These are phyloP conservation scores for Palythoa grandiflora DNA, from an alignment of 92 coral and sea anemone genomes.

Conservation along the genomic window DNA sequence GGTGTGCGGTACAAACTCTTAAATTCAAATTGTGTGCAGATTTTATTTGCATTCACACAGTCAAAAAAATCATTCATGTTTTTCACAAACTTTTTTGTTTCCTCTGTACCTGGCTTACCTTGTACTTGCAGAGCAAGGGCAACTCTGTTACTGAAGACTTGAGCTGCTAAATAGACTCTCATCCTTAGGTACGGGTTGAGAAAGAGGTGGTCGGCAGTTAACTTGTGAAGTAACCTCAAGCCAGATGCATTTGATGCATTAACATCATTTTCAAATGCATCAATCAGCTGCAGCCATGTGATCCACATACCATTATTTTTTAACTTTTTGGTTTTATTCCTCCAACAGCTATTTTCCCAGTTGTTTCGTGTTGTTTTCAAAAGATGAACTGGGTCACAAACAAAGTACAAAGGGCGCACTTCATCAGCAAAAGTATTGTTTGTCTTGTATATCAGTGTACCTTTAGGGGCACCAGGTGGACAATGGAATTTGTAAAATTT, in stretches of 20 bases:
- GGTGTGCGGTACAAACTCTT: slow-evolving; percentile 58
- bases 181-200: slow-evolving; percentile 59
- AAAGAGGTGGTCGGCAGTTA: slow-evolving; percentile 54
- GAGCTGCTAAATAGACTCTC: slow-evolving; percentile 58
- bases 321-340: too few relatives aligned
- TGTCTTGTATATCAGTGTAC: too few relatives aligned
- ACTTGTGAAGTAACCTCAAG: too few relatives aligned
- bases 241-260: slow-evolving; percentile 53
- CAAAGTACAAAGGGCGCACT: too few relatives aligned
- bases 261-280: slow-evolving; percentile 59
- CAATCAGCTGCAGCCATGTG: neutral
- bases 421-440: too few relatives aligned
- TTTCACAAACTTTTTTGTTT: slow-evolving; percentile 51
- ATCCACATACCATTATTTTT: too few relatives aligned
- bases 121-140: slow-evolving; percentile 47
- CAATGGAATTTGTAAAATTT: too few relatives aligned
- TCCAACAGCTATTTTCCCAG: too few relatives aligned
- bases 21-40: slow-evolving; percentile 53
- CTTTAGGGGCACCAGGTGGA: too few relatives aligned
- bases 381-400: too few relatives aligned
- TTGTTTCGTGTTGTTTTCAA: too few relatives aligned
- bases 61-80: slow-evolving; percentile 61
- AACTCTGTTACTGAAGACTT: slow-evolving; percentile 56
- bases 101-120: slow-evolving; percentile 61
- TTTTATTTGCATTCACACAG: slow-evolving; percentile 49